These are phyloP conservation scores for Chloroceryle aenea DNA, from an alignment of 2,113 vertebrate genomes.

Conservation along the genomic window DNA sequence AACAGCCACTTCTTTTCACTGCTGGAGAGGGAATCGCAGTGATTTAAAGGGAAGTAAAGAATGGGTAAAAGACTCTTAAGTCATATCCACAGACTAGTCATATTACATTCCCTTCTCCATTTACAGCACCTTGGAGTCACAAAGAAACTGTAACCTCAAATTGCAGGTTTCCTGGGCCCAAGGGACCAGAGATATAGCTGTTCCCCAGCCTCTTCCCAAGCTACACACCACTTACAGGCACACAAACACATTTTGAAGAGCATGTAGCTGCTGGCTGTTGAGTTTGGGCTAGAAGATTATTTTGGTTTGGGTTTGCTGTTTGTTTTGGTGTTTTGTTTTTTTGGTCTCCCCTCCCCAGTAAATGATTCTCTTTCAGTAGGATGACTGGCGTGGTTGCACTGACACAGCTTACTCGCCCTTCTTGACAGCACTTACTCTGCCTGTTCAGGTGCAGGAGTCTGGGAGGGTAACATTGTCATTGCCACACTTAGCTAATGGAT, in stretches of 20 bases:
- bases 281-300: neutral
- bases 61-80: neutral
- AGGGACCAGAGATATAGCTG: neutral
- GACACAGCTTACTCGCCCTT: neutral
- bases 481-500: neutral
- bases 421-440: neutral
- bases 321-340: neutral
- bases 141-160: neutral
- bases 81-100: neutral
- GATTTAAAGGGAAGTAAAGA: neutral
- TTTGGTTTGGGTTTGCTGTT: neutral
- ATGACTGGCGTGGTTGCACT: neutral
- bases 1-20: neutral
- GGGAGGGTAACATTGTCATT: neutral
- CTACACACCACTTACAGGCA: accelerated
- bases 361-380: neutral
- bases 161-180: neutral
- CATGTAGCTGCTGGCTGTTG: neutral
- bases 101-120: neutral
- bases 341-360: too few relatives aligned
- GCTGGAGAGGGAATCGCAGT: neutral
- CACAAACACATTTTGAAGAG: neutral
- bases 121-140: neutral
- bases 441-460: neutral
- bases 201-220: neutral